These are phyloP conservation scores for Manacus vitellinus DNA, from an alignment of 2,113 vertebrate genomes.

Conservation along the genomic window DNA sequence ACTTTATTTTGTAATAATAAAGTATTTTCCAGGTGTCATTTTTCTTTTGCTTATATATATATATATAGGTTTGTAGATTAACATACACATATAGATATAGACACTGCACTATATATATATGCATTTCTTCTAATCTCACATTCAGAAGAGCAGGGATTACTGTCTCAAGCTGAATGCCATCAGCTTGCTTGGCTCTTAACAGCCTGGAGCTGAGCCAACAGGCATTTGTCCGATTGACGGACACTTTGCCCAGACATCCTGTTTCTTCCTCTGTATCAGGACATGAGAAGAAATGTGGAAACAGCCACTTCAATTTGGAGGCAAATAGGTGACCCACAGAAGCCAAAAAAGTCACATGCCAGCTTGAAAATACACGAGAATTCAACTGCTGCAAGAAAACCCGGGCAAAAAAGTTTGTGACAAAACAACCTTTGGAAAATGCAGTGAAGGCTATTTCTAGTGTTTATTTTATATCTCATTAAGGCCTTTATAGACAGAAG, in stretches of 20 bases:
- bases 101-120: accelerated
- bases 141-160: neutral
- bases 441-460: neutral
- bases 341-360: neutral
- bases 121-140: neutral
- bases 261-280: neutral
- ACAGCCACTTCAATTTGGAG: neutral
- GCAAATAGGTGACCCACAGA: neutral
- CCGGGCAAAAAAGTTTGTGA: neutral
- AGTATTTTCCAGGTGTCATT: neutral
- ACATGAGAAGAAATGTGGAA: neutral
- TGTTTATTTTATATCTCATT: neutral
- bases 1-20: neutral
- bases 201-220: neutral
- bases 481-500: neutral
- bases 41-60: neutral
- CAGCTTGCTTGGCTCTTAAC: neutral
- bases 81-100: no score
- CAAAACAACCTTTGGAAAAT: neutral
- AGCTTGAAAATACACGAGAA: neutral
- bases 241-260: neutral
- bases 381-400: neutral
- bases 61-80: neutral
- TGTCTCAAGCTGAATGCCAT: neutral
- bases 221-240: neutral